phyloP scores from a whole-genome alignment of 1,140 invertebrate genomes.

The Zaprionus kolodkinae region DNA sequence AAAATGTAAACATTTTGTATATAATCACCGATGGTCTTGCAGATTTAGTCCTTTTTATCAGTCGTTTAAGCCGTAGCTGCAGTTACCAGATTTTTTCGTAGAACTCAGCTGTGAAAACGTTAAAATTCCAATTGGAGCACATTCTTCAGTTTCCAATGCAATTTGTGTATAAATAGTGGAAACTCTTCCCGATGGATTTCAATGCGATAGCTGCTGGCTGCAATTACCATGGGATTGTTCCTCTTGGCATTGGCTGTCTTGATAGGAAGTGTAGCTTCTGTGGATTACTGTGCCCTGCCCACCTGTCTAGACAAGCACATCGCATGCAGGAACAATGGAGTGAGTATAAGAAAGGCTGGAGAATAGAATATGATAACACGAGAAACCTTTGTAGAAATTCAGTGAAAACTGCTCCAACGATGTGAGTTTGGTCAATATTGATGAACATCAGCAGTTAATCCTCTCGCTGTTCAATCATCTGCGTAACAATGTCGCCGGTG shows the following conservation, averaged over 20 bases:
- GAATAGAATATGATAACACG: neutral
- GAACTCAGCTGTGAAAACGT: slow-evolving; percentile 1
- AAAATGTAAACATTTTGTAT: no score
- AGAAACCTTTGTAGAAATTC: slow-evolving; percentile 39
- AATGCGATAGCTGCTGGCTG: slow-evolving; percentile 2
- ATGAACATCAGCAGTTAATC: slow-evolving; percentile 52
- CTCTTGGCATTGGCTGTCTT: slow-evolving; percentile 7
- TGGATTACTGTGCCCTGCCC: slow-evolving; percentile 62
- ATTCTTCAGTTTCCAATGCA: neutral
- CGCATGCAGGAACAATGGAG: slow-evolving; percentile 68
- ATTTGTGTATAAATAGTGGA: slow-evolving; percentile 7
- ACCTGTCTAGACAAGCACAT: slow-evolving; percentile 66
- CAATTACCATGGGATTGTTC: slow-evolving; percentile 29
- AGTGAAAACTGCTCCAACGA: slow-evolving; percentile 53
- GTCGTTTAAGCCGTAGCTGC: no score
- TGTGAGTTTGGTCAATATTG: slow-evolving; percentile 49
- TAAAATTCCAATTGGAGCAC: neutral
- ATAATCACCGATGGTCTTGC: no score
- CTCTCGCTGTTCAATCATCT: slow-evolving; percentile 59
- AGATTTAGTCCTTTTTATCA: neutral
- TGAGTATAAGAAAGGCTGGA: slow-evolving; percentile 15
- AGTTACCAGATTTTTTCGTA: neutral
- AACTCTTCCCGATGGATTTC: neutral
- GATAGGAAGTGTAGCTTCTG: slow-evolving; percentile 11
- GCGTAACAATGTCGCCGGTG: slow-evolving; percentile 63